Evolutionary conservation across 2,113 vertebrate genomes (phyloP), one percentile per base, ranked within the genome.

Genomic region (Stegastes partitus): DNA sequence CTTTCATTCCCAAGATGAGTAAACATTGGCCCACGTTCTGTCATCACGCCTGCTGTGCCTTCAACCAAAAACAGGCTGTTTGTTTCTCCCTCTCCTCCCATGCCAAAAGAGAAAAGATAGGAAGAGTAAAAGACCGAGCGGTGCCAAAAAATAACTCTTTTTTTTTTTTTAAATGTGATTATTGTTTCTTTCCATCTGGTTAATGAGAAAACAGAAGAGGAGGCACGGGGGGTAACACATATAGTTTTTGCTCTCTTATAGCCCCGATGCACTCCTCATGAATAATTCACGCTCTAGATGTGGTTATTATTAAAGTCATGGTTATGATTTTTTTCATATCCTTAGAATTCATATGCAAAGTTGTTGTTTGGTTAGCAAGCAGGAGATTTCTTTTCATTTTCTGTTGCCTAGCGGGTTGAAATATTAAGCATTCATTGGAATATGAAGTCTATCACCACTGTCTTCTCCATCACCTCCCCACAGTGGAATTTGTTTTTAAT

Each of bases 1-100:
- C 74, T 86, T 89, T 87, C 63, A 79, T 85, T 83, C 82, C 80
- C 77, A 67, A 64, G 62, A 82, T 64, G 85, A 83, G 79, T 64
- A 84, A 84, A 84, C 69, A 77, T 11, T 73, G 75, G 70, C 67
- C 57, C 63, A 44, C 19, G n/a, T 86, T 81, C 79, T 78, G 69
- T 83, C 86, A 81, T 83, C 67, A 59, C 64, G 11, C 69, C 44
- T 58, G 49, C 74, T 50, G 64, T n/a, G 34, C 54, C 62, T 79
- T 83, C 73, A 67, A 83, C 64, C 70, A 80, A 69, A 71, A 79
- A 67, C 64, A 55, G 74, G 62, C 53, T 31, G 62, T 81, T 74
- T 84, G 74, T 80, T 74, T 77, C 74, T 19, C 53, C 18, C 58
- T 2, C 65, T 50, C 23, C 26, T 19, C 23, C 19, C 10, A 16